Percentiles rank a stretch among this genome's conserved stretches.
These are phyloP conservation scores for Gambusia holbrooki DNA, from an alignment of 2,113 vertebrate species.

Conservation along the genomic window DNA sequence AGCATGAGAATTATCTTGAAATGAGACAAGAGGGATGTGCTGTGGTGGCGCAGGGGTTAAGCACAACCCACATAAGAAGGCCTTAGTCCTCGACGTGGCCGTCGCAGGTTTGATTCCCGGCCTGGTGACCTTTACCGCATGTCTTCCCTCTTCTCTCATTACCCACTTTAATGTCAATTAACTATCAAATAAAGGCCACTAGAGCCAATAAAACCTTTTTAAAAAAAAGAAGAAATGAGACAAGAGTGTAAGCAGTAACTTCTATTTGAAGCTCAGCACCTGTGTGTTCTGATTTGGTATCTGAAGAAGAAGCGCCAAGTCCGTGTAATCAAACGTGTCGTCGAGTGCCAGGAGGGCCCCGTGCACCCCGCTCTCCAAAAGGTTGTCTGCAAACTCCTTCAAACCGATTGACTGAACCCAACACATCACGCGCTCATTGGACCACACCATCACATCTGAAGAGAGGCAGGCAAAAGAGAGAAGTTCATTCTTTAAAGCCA, in stretches of 20 bases:
- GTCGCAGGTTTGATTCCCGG: too few relatives aligned
- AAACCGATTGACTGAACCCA: conserved; percentile 92
- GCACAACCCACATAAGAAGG: too few relatives aligned
- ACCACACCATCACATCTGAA: conserved; percentile 94
- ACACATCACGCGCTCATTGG: conserved; percentile 93
- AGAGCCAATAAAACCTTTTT: too few relatives aligned
- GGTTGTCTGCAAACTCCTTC: conserved; percentile 92
- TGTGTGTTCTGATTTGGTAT: conserved; percentile 94
- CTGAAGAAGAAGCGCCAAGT: conserved; percentile 90
- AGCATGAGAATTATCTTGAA: conserved; percentile 24
- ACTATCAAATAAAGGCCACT: too few relatives aligned
- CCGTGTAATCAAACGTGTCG: conserved; percentile 94
- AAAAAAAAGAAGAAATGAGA: too few relatives aligned
- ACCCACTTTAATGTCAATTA: too few relatives aligned
- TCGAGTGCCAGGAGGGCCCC: conserved; percentile 90
- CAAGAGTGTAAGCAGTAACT: neutral
- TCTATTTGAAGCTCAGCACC: conserved; percentile 61
- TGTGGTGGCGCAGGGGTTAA: too few relatives aligned
- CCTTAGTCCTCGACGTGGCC: too few relatives aligned
- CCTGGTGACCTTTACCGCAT: too few relatives aligned
- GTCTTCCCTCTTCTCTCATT: too few relatives aligned
- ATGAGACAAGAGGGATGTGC: neutral
- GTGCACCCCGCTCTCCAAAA: conserved; percentile 91
- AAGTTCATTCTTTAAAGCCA: neutral
- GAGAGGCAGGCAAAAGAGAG: neutral